Evolutionary conservation across 1,140 invertebrate genomes (phyloP).

Genomic region (Sycophaga agraensis): DNA sequence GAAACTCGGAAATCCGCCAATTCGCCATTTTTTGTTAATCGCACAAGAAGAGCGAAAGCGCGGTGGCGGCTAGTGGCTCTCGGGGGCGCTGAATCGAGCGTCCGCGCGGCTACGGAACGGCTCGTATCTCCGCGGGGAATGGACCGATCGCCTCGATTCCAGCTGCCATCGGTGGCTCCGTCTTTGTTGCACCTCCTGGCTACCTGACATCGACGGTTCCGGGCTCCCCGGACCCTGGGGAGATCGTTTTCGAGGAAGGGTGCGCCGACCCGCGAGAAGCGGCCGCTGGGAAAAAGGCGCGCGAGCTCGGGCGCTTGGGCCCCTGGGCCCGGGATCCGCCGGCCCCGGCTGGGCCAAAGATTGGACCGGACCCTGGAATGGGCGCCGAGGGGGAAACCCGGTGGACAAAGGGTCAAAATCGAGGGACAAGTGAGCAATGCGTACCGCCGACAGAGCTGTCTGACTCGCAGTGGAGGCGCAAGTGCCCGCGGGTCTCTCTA

Average conservation of each 20-base stretch:
- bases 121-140: neutral
- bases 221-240: neutral
- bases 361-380: neutral
- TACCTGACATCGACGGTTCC: neutral
- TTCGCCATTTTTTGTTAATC: conserved; percentile 18
- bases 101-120: conserved; percentile 37
- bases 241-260: neutral
- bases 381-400: neutral
- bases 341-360: neutral
- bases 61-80: conserved; percentile 9
- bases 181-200: neutral
- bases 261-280: conserved; percentile 11
- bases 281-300: conserved; percentile 1
- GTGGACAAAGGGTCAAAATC: neutral
- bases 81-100: conserved; percentile 44
- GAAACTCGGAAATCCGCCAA: neutral
- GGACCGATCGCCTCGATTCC: neutral
- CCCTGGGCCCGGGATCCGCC: neutral
- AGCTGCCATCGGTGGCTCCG: neutral
- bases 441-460: conserved; percentile 21
- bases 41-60: conserved; percentile 17
- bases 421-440: neutral
- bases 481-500: conserved; percentile 27
- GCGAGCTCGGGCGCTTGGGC: too few relatives aligned
- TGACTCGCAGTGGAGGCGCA: conserved; percentile 1